Conservation (phyloP, 2,797 vertebrate genomes). For the Phylloscopus collybita region DNA sequence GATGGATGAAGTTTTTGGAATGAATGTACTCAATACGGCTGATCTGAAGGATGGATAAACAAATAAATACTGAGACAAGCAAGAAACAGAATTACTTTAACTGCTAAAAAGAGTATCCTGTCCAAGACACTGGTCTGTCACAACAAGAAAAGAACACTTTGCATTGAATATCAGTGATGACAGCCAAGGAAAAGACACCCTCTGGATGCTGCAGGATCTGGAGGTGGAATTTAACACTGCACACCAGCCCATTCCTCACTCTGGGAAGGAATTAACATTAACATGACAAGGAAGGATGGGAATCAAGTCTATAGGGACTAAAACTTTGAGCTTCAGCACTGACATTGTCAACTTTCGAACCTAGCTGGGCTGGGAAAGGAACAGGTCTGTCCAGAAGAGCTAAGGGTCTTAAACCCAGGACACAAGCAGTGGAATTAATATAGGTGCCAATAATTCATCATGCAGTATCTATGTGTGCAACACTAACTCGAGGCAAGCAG, state of each 20-base stretch:
- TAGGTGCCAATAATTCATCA: neutral
- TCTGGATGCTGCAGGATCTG: neutral
- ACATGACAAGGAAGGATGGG: neutral
- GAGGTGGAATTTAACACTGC: neutral
- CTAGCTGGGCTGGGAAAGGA: neutral
- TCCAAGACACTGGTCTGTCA: neutral
- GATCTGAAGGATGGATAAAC: slow-evolving; percentile 77
- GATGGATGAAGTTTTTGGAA: slow-evolving; percentile 98
- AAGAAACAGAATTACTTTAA: neutral
- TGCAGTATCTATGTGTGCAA: neutral
- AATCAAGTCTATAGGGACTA: neutral
- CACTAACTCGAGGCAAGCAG: neutral
- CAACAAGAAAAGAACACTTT: neutral
- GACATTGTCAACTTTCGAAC: neutral
- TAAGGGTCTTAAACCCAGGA: neutral
- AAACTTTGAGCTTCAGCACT: neutral
- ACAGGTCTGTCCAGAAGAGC: neutral
- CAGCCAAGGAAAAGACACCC: neutral
- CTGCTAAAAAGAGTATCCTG: neutral
- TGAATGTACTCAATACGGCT: slow-evolving; percentile 98
- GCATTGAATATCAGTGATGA: neutral
- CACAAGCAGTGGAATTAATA: neutral
- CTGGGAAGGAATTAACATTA: neutral
- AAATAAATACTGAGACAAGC: neutral
- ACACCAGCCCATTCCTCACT: neutral